phyloP scores from a whole-genome alignment of 2,113 vertebrate genomes.

The Piprites chloris region DNA sequence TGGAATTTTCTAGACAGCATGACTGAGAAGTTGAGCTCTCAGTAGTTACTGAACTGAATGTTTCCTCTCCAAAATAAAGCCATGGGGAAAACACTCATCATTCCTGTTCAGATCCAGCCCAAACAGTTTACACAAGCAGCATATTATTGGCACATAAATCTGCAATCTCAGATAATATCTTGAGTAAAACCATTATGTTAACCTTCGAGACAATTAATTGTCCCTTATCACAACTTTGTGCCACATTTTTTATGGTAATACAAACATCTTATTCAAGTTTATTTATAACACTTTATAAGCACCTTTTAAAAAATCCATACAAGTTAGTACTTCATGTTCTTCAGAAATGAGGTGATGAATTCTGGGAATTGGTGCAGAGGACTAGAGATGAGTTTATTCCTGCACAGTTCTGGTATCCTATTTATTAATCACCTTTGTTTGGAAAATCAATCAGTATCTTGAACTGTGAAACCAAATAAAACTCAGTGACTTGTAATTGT shows the following conservation, averaged over 20 bases:
- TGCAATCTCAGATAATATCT: not conserved
- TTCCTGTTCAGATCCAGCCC: not conserved
- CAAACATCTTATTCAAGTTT: not conserved
- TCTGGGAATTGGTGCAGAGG: not conserved
- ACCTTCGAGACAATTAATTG: not conserved
- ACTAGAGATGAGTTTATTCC: not conserved
- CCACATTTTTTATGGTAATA: not conserved
- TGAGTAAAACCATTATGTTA: not conserved
- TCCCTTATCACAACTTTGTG: not conserved
- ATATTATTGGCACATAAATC: not conserved
- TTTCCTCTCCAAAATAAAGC: not conserved
- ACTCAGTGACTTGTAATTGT: not conserved
- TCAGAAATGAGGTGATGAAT: not conserved
- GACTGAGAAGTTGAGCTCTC: not conserved
- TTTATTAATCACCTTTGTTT: not conserved
- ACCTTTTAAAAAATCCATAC: not conserved
- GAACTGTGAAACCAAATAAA: not conserved
- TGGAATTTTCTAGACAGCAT: conserved; percentile 6
- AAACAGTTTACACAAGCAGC: not conserved
- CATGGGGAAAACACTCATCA: not conserved
- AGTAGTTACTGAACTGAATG: not conserved
- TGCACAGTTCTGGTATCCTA: not conserved
- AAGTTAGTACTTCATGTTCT: not conserved
- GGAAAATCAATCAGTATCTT: not conserved
- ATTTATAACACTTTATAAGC: not conserved